Evolutionary conservation across 2,113 vertebrate genomes (phyloP), one percentile per base, ranked within the genome.

Genomic region (Hippocampus abdominalis): DNA sequence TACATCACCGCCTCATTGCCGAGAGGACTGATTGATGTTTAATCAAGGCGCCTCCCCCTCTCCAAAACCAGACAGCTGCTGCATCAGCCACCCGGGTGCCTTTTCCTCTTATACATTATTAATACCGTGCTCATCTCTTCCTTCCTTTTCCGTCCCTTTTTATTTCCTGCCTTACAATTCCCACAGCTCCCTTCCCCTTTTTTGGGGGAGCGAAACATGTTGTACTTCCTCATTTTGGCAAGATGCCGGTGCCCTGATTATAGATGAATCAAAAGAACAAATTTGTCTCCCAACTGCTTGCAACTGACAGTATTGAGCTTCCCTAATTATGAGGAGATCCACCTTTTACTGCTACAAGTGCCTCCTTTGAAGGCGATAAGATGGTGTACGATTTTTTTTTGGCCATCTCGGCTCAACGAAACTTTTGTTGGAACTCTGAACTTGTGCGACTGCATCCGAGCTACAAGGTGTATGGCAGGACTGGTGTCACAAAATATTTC

Each of bases 101-200:
- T 56, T 56, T 83, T 79, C n/a, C 10, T 74, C 67, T 80, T 64
- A 48, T 78, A 66, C 69, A 79, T 87, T 81, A 87, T 88, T 79
- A 77, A 84, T 79, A 42, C 62, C 73, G 66, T 20, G 12, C 44
- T 77, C 73, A 72, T 76, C 85, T 71, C 66, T 42, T 70, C 16
- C 40, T 61, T 61, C 29, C 61, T 53, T 66, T 46, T 42, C 20
- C 16, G 54, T 62, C 32, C 10, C n/a, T 4, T 74, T 44, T 73
- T 48, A 71, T 81, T 79, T 23, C 65, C 73, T 56, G 66, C 66
- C 64, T 68, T 77, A 64, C 18, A 12, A 56, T 69, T 71, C 48
- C 18, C 57, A 53, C 23, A 25, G 71, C 51, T 73, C 13, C n/a
- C 21, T 18, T 27, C 2, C 36, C 46, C 36, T 70, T 70, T 46